Conservation (phyloP, 2,888 invertebrate genomes). For the Nomada ruficornis region DNA sequence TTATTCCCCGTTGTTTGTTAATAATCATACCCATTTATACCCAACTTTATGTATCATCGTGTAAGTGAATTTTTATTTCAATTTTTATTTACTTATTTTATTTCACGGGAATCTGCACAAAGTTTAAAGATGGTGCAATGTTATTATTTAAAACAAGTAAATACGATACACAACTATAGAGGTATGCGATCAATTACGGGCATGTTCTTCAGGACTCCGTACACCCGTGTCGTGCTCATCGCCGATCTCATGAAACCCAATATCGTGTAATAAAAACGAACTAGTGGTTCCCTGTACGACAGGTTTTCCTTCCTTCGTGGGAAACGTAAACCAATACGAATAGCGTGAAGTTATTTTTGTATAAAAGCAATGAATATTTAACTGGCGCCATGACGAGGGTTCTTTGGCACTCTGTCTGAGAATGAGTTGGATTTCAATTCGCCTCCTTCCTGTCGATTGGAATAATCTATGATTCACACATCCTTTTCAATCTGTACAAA, state of each 20-base stretch:
- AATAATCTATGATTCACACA: background rate
- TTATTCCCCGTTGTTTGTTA: too few relatives aligned
- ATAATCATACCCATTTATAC: too few relatives aligned
- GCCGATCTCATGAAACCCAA: slow-evolving; percentile 56
- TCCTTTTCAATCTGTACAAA: slow-evolving; percentile 1
- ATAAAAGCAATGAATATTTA: slow-evolving; percentile 11
- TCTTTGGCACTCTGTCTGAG: background rate
- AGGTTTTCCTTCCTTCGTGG: slow-evolving; percentile 34
- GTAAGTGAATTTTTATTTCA: too few relatives aligned
- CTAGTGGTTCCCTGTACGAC: slow-evolving; percentile 1
- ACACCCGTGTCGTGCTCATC: slow-evolving; percentile 17
- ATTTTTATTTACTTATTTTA: too few relatives aligned
- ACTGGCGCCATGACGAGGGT: slow-evolving; percentile 20
- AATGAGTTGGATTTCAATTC: background rate
- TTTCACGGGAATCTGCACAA: too few relatives aligned
- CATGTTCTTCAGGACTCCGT: background rate
- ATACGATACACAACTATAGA: background rate
- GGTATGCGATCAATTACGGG: slow-evolving; percentile 12
- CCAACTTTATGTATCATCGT: too few relatives aligned
- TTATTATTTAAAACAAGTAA: background rate
- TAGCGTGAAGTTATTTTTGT: background rate
- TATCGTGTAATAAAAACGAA: slow-evolving; percentile 32
- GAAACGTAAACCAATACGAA: slow-evolving; percentile 37
- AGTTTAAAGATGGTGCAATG: too few relatives aligned
- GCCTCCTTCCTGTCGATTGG: background rate